Percentiles rank a stretch among this genome's conserved stretches.
Conservation (phyloP, 2,113 vertebrate species). For the Onychostruthus taczanowskii region DNA sequence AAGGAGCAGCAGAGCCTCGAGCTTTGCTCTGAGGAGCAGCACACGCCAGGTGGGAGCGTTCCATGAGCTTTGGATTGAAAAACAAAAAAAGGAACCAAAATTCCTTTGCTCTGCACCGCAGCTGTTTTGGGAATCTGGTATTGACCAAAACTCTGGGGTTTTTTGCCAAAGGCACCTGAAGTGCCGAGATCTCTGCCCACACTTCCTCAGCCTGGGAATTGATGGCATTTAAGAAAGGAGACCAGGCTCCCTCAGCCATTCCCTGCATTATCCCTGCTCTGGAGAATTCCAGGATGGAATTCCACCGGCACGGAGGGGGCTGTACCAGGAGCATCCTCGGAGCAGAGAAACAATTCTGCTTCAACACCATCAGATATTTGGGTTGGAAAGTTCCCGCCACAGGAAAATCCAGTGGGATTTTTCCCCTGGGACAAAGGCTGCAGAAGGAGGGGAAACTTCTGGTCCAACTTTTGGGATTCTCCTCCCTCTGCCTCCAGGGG, state of each 20-base stretch:
- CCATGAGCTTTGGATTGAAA: fast-evolving
- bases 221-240: fast-evolving
- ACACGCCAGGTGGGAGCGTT: fast-evolving
- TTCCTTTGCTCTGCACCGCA: neutral
- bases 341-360: neutral
- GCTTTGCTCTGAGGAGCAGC: too few relatives aligned
- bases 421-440: neutral
- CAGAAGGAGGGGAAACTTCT: neutral
- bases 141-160: neutral
- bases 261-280: fast-evolving
- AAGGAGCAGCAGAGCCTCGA: neutral
- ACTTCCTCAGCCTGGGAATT: neutral
- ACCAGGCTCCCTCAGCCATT: neutral
- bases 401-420: neutral
- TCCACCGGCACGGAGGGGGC: neutral
- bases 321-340: fast-evolving
- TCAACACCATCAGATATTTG: too few relatives aligned
- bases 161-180: neutral
- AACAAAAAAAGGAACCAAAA: neutral
- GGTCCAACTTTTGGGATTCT: neutral
- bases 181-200: neutral
- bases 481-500: neutral
- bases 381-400: fast-evolving
- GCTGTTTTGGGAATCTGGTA: neutral
- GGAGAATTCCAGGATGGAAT: neutral